Base-by-base conservation (phyloP, 1,140 invertebrate species). In the Calliopsis andreniformis region DNA sequence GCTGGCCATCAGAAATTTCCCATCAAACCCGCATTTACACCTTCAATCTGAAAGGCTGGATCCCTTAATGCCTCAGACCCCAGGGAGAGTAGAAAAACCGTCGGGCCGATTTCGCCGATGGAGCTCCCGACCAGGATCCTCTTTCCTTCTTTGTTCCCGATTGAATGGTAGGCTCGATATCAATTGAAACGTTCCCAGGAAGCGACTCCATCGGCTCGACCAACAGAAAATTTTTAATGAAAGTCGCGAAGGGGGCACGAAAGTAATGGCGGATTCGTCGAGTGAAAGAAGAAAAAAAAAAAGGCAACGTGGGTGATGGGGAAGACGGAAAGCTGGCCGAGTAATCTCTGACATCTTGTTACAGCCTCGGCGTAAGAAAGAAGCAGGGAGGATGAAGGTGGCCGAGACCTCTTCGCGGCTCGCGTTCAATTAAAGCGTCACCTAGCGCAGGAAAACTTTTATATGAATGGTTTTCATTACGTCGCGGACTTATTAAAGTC, bases 381-480 rank as follows among this genome's bases (percentile, higher is more conserved):
- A 63, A 56, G 55, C 32, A 55, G 42, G 42, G 14, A 55, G 67
- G 39, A 12, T 12, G 56, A 32, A 67, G 79, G 10, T 35, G 49
- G 59, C n/a, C 42, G 49, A 69, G 63, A 56, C 53, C 61, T 76
- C 59, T 79, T 61, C 77, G 63, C 25, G 53, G 79, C 78, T n/a
- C 75, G 72, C 63, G 86, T 87, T 87, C 87, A 90, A 90, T 91
- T 91, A 90, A 90, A 88, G 77, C 86, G 88, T 89, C 88, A 88
- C 80, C 85, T 73, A 79, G 77, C 82, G 83, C 61, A 67, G 79
- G 80, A 89, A n/a, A 90, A 90, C 86, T 91, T 91, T 90, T 89
- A 88, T 90, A 89, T 87, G 86, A 89, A 91, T 90, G 88, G 87
- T 79, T 91, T 90, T 89, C 89, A 90, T 91, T 90, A 90, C 87